phyloP scores from a whole-genome alignment of 2,113 vertebrate species.

The Excalfactoria chinensis region DNA sequence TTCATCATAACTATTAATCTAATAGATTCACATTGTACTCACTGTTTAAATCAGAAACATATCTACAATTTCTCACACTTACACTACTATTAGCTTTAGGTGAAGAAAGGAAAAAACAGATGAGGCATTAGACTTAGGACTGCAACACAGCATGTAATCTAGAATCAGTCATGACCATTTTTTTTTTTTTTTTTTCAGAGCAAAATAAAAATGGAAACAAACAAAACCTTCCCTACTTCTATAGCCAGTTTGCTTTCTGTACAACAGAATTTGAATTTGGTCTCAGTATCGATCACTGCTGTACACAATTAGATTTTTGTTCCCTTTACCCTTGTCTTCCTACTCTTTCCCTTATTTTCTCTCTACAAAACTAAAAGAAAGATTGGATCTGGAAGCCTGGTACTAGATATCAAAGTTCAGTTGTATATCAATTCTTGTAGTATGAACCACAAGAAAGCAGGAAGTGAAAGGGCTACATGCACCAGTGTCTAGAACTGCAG shows the following conservation, averaged over 20 bases:
- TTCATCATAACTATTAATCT: slow-evolving; percentile 80
- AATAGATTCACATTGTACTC: slow-evolving; percentile 71
- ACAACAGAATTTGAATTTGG: rapidly evolving
- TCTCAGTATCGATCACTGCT: background rate
- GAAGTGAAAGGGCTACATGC: background rate
- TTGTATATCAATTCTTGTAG: background rate
- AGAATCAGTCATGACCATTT: slow-evolving; percentile 45
- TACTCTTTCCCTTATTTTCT: background rate
- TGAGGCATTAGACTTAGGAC: slow-evolving; percentile 68
- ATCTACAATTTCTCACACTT: slow-evolving; percentile 72
- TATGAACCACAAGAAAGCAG: background rate
- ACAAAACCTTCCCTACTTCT: slow-evolving; percentile 6
- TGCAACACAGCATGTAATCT: slow-evolving; percentile 59
- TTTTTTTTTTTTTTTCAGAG: background rate
- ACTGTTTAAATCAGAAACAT: slow-evolving; percentile 67
- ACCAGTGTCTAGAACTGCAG: background rate
- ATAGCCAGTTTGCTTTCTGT: background rate
- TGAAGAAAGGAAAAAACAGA: slow-evolving; percentile 71
- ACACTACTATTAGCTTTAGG: slow-evolving; percentile 75
- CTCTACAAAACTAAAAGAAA: background rate
- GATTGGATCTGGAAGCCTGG: background rate
- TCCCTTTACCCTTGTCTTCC: background rate
- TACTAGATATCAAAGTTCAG: background rate
- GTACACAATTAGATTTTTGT: background rate
- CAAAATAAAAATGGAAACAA: slow-evolving; percentile 36